These are phyloP conservation scores for Theocolax elegans DNA, from an alignment of 1,140 invertebrate genomes.

Conservation along the genomic window DNA sequence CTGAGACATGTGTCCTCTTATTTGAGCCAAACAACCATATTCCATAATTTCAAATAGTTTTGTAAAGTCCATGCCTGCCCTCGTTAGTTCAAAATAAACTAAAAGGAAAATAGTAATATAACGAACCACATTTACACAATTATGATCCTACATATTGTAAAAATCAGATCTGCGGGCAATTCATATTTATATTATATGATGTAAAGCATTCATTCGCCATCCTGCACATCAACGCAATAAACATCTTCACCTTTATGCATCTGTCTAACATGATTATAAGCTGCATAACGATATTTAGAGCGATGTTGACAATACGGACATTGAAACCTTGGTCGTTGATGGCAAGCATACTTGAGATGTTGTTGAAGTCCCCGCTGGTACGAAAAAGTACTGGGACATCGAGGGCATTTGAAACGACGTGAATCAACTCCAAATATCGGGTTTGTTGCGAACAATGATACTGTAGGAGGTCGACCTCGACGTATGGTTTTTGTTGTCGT, in stretches of 20 bases:
- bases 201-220: too few relatives aligned
- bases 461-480: not conserved
- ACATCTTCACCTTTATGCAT: conserved; percentile 44
- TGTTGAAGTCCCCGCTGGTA: conserved; percentile 17
- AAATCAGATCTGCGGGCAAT: too few relatives aligned
- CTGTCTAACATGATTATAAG: conserved; percentile 51
- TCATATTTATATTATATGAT: too few relatives aligned
- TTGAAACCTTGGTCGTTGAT: not conserved
- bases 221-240: conserved; percentile 26
- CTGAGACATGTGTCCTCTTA: too few relatives aligned
- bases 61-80: too few relatives aligned
- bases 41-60: too few relatives aligned
- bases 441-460: too few relatives aligned
- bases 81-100: too few relatives aligned
- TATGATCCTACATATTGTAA: too few relatives aligned
- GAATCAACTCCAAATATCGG: not conserved
- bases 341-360: conserved; percentile 21
- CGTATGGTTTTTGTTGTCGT: not conserved
- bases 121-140: too few relatives aligned
- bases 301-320: conserved; percentile 33
- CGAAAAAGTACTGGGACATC: not conserved
- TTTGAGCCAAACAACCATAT: too few relatives aligned
- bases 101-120: too few relatives aligned
- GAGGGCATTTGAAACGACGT: not conserved
- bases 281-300: conserved; percentile 54